Evolutionary conservation across 2,888 invertebrate genomes (phyloP), one percentile per base, ranked within the genome.

Genomic region (Mythimna albipuncta): DNA sequence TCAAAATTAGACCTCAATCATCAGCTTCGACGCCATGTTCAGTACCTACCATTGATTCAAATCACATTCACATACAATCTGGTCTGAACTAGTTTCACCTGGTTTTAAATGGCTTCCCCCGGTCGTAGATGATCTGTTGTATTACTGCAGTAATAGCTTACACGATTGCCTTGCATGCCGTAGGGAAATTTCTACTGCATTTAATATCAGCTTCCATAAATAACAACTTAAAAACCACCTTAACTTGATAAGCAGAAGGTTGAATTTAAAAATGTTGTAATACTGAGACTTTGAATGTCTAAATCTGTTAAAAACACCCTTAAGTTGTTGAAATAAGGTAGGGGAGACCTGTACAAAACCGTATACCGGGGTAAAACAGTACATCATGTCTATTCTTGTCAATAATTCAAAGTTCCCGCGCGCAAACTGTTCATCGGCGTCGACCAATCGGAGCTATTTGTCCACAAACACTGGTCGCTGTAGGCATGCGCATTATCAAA

Each of bases 141-240:
- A 69, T 77, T 77, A 73, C 73, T 16, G 44, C 58, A n/a, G 71
- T 75, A 67, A 70, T 68, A 76, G 83, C 80, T 85, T 71, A 74
- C 75, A 68, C 59, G 62, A 50, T 61, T 77, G 69, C 77, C 73
- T 69, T 69, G 67, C 59, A 73, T 61, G 64, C 83, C 72, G 50
- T 47, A 26, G 75, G 77, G 75, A 77, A 85, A 83, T 85, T 55
- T 50, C 50, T 66, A 74, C 57, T 81, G 68, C 70, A 79, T 73
- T 78, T 5, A 47, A 52, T 65, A 66, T 50, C 19, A 0, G 2
- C 19, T 59, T 55, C 11, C 4, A 2, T 41, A 32, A 19, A 63
- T 3, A 16, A 13, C 50, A 64, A 64, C 2, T 6, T 7, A 67
- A 64, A 75, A 32, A 21, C 35, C 44, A 69, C 85, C 69, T 26